Conservation (phyloP, 2,113 vertebrate species). For the Etheostoma spectabile region DNA sequence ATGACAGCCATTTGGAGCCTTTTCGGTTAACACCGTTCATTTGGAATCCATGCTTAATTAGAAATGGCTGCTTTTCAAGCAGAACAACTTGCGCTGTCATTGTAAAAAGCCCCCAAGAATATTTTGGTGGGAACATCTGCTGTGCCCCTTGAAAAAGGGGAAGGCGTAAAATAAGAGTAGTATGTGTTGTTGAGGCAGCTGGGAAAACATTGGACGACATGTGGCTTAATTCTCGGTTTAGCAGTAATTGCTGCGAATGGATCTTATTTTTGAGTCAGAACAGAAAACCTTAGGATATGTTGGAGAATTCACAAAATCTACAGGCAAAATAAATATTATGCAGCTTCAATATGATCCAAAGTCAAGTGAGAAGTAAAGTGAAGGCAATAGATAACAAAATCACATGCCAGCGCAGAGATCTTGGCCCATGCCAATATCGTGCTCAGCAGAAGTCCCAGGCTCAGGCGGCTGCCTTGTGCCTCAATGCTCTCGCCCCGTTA, state of each 20-base stretch:
- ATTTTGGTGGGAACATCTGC: conserved; percentile 56
- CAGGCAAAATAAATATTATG: background rate
- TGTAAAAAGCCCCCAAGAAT: conserved; percentile 44
- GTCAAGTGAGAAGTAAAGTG: conserved; percentile 26
- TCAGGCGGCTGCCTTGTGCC: conserved; percentile 37
- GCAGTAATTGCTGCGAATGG: conserved; percentile 7
- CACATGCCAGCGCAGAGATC: conserved; percentile 36
- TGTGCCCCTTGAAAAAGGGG: conserved; percentile 5
- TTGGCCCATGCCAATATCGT: conserved; percentile 48
- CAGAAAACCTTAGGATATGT: background rate
- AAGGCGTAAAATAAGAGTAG: conserved; percentile 3
- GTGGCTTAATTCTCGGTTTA: conserved; percentile 24
- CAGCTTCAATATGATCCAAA: conserved; percentile 17
- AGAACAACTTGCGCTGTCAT: conserved; percentile 51
- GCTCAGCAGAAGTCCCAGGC: conserved; percentile 55
- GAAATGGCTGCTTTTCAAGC: conserved; percentile 68
- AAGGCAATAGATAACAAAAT: conserved; percentile 40
- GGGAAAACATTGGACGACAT: background rate
- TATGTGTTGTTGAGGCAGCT: conserved; percentile 15
- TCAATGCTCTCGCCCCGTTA: conserved; percentile 45
- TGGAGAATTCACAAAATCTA: background rate
- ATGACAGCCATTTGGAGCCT: conserved; percentile 58
- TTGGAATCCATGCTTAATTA: conserved; percentile 63
- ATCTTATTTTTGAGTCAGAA: conserved; percentile 36
- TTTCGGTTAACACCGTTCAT: conserved; percentile 55